Evolutionary conservation across 1,140 invertebrate species (phyloP), one percentile per base, ranked within the genome.

Genomic region (Archegozetes longisetosus): DNA sequence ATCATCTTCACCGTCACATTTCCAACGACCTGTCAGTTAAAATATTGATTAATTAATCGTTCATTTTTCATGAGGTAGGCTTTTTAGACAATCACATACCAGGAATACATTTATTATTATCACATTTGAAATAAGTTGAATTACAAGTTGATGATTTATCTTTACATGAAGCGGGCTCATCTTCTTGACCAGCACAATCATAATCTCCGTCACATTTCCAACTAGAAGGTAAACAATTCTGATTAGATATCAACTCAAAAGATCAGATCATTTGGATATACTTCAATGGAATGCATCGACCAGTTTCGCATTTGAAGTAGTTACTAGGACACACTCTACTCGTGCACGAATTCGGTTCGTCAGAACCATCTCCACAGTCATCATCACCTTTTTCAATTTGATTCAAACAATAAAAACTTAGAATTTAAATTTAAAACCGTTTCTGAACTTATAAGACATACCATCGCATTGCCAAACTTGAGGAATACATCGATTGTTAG

Each of bases 251-350:
- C n/a, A n/a, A n/a, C n/a, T n/a, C n/a, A n/a, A n/a, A n/a, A n/a
- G n/a, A n/a, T n/a, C n/a, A n/a, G n/a, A n/a, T n/a, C n/a, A n/a
- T n/a, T n/a, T n/a, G n/a, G n/a, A n/a, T n/a, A n/a, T n/a, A n/a
- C 2, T 80, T 85, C 24, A 80, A 77, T 0, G 91, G 88, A 52
- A 98, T 88, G 68, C 94, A 98, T 22, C 88, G 79, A 0, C 90
- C 88, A 4, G 89, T 90, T 66, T 85, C 86, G 71, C 94, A 98
- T 71, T 89, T 84, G 74, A 96, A 97, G 70, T 98, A 90, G 29
- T 85, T 84, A 0, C 82, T 74, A 27, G 79, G 79, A 72, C 92
- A 97, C 0, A 88, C 91, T 12, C 88, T 86, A 74, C 88, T 58
- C 29, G 87, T 92, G 68, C 89, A 93, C 68, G 92, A 92, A 70